Evolutionary conservation across 2,797 vertebrate genomes (phyloP).

Genomic region (Halcyon leucocephala): DNA sequence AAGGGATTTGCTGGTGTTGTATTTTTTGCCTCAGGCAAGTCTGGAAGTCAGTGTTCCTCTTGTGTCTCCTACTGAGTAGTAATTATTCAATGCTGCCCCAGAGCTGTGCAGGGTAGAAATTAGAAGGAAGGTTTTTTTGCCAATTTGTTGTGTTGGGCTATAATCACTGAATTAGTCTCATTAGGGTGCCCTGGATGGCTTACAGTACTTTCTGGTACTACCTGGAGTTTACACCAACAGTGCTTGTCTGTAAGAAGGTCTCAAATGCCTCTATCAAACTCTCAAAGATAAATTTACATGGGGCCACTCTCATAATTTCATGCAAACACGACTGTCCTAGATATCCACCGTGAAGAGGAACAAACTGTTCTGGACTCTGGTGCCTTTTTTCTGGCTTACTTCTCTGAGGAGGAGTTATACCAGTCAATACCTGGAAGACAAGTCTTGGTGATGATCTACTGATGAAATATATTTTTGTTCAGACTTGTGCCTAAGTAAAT

Average conservation of each 20-base stretch:
- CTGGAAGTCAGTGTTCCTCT: neutral
- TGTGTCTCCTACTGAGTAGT: neutral
- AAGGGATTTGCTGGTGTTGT: neutral
- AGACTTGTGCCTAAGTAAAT: neutral
- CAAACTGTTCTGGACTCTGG: neutral
- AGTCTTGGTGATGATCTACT: neutral
- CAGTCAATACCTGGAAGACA: neutral
- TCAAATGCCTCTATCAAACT: neutral
- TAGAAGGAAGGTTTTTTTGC: neutral
- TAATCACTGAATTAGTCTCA: neutral
- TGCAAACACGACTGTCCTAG: neutral
- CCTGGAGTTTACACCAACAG: neutral
- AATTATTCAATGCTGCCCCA: neutral
- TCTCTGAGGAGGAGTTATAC: neutral
- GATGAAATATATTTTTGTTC: neutral
- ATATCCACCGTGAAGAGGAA: neutral
- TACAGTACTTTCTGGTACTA: neutral
- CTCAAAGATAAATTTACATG: neutral
- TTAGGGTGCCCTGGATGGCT: neutral
- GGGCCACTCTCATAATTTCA: neutral
- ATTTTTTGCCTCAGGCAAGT: neutral
- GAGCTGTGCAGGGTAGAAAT: neutral
- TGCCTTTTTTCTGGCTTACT: neutral
- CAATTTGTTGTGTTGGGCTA: neutral
- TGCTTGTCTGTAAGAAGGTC: neutral